Evolutionary conservation across 1,140 invertebrate species (phyloP).

Genomic region (Ceratosolen solmsi): DNA sequence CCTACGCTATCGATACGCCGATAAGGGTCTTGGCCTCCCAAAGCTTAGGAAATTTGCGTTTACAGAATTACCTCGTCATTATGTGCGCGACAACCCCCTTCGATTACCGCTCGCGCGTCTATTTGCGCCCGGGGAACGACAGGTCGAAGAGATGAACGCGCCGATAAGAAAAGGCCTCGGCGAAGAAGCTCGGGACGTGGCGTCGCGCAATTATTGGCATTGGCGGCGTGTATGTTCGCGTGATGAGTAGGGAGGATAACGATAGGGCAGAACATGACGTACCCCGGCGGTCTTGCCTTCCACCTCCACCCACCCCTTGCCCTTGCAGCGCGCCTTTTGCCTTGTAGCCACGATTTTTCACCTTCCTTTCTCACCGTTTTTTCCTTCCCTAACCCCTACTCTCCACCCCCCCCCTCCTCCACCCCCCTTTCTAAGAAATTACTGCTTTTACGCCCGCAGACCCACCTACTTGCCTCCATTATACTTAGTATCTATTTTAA

Average conservation of each 20-base stretch:
- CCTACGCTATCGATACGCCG: no score
- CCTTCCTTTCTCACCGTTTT: no score
- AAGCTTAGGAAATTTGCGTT: constrained; percentile 66
- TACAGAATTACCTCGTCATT: constrained; percentile 69
- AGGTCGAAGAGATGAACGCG: constrained; percentile 42
- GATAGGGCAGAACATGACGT: background rate
- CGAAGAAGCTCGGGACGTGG: constrained; percentile 53
- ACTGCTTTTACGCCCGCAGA: no score
- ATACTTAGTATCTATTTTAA: background rate
- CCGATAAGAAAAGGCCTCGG: constrained; percentile 48
- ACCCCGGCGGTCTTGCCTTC: background rate
- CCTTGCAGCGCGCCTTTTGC: background rate
- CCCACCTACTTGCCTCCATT: background rate
- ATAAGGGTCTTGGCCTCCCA: no score
- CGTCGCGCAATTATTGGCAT: constrained; percentile 5
- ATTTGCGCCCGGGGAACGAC: constrained; percentile 18
- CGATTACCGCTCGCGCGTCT: background rate
- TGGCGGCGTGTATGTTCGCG: constrained; percentile 2
- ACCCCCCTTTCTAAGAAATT: background rate
- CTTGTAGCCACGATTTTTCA: no score
- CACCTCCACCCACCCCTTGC: background rate
- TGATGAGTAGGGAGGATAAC: background rate
- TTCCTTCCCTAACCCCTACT: background rate
- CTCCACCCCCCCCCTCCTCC: background rate
- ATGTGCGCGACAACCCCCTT: constrained; percentile 36